Base-by-base conservation (phyloP, 2,113 vertebrate genomes). In the Tapirus terrestris region DNA sequence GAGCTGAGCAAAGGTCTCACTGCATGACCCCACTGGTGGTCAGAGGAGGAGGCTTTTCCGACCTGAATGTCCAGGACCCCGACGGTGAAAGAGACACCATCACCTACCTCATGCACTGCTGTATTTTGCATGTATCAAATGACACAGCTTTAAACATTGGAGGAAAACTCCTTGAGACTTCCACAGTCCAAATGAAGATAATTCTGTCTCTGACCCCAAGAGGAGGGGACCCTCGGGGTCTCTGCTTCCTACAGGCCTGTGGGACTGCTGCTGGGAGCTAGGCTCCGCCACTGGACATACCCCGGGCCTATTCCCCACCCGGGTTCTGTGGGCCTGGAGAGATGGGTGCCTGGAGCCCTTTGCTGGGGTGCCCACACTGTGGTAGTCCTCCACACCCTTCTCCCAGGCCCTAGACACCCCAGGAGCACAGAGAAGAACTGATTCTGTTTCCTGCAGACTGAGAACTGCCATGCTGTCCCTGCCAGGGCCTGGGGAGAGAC, bases 21-120 rank as follows among this genome's bases (percentile, higher is more conserved):
- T 9, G 5, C 36, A 17, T 11, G 12, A 17, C 53, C 43, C 39
- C 39, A 70, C 31, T 25, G 8, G 9, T 27, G 33, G 48, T 39
- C 80, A 68, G 39, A 65, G 20, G 23, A 63, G 5, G 13, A 36
- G 11, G 67, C 27, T 68, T 31, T 58, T 51, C 36, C 21, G 36
- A 39, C 27, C 58, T 11, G 58, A 75, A 36, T 2, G 5, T 25
- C 58, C 20, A 76, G 53, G 31, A 33, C 67, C 51, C 23, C 75
- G 86, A 43, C 20, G 14, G 70, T 7, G 10, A n/a, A 43, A 51
- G 23, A 16, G 8, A 13, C 51, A 39, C 17, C 13, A 6, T 76
- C 53, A 96, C 99, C 96, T 97, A 99, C 99, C 99, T n/a, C 43
- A 9, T 7, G 4, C 1, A 1, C 25, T 25, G 25, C 14, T n/a